Base-by-base conservation (phyloP, 2,888 invertebrate genomes). In the Cybosia mesomella region DNA sequence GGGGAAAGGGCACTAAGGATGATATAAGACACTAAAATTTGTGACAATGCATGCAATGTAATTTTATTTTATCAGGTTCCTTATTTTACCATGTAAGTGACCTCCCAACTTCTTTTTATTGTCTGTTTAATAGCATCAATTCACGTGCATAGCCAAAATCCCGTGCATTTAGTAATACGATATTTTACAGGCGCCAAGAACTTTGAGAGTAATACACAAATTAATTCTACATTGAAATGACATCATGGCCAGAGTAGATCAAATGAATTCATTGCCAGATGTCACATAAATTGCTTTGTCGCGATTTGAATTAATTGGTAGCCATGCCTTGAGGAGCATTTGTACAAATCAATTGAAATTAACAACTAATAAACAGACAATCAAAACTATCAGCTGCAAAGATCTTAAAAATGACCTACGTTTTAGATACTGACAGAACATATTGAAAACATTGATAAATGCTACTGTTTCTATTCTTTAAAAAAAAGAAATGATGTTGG, bases 201-300 rank as follows among this genome's bases (percentile, higher is more conserved):
- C 10, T 61, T 61, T 1, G 5, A 28, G 28, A 28, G 18, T 49
- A 10, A 28, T 60, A 18, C 18, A 43, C 43, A n/a, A 61, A 49
- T 61, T 2, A 49, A 49, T 15, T 22, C 43, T 18, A 34, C 53
- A 34, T 2, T 10, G n/a, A 49, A 49, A 24, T 65, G 58, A 65
- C 53, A 59, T 65, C 65, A 65, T 43, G 21, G 18, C 39, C 15
- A 28, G 28, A 15, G 28, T 60, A 43, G 54, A 43, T 60, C 57
- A 43, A 62, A 49, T 43, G 32, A 62, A 21, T 67, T 61, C 21
- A 62, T 49, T 34, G 39, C 22, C 24, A 57, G n/a, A 28, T 49
- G 43, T 55, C n/a, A 43, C 32, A 58, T 64, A n/a, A 64, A 63
- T 63, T 57, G 43, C 34, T 32, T 61, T 36, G 15, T 34, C 11